Evolutionary conservation across 2,888 invertebrate genomes (phyloP).

Genomic region (Brenthis ino): DNA sequence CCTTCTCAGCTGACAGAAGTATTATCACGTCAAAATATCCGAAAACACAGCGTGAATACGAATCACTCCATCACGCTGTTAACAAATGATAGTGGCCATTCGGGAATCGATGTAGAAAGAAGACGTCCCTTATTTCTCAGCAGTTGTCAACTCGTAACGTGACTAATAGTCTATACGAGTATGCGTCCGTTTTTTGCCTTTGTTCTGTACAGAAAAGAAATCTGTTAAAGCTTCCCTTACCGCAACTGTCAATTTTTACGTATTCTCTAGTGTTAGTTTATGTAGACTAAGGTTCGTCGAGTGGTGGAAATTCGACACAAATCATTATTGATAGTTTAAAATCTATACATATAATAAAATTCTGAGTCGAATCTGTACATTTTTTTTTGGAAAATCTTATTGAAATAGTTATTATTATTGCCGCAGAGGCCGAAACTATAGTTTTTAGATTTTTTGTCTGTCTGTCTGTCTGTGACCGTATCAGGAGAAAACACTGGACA

Average conservation of each 20-base stretch:
- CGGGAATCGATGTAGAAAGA: slow-evolving; percentile 50
- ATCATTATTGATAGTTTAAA: too few relatives aligned
- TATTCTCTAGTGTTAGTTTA: background rate
- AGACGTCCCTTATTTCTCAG: slow-evolving; percentile 50
- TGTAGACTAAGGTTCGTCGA: too few relatives aligned
- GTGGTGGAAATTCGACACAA: too few relatives aligned
- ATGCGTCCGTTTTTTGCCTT: slow-evolving; percentile 50
- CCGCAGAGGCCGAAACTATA: too few relatives aligned
- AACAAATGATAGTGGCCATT: slow-evolving; percentile 62
- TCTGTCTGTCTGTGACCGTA: too few relatives aligned
- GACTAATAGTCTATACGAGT: slow-evolving; percentile 57
- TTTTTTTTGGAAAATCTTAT: too few relatives aligned
- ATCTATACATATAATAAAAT: too few relatives aligned
- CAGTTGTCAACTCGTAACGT: slow-evolving; percentile 53
- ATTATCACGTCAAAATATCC: slow-evolving; percentile 23
- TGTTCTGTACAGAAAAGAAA: slow-evolving; percentile 31
- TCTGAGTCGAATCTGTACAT: too few relatives aligned
- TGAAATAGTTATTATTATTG: too few relatives aligned
- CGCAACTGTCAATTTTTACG: background rate
- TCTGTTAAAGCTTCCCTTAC: slow-evolving; percentile 20
- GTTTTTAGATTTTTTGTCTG: too few relatives aligned
- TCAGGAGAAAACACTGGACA: too few relatives aligned
- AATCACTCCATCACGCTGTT: slow-evolving; percentile 45
- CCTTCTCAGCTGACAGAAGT: slow-evolving; percentile 14
- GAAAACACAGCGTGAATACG: slow-evolving; percentile 47